Evolutionary conservation across 2,797 vertebrate genomes (phyloP).

Genomic region (Margarornis squamiger): DNA sequence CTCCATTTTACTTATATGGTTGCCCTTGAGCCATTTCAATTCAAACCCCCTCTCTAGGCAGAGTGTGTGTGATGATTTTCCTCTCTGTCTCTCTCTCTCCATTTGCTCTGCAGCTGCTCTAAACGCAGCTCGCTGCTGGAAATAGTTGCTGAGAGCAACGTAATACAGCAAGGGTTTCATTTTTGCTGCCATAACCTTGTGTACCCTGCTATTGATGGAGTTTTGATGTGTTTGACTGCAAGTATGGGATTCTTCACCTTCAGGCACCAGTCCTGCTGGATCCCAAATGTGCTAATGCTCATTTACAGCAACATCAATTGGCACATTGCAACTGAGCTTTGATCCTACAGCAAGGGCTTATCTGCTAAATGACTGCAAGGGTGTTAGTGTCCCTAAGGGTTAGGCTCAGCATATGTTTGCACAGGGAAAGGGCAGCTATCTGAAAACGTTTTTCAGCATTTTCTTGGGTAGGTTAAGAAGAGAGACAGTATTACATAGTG

Average conservation of each 20-base stretch:
- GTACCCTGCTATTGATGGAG: conserved; percentile 26
- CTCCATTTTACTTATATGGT: background rate
- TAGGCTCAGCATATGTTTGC: conserved; percentile 51
- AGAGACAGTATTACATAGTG: background rate
- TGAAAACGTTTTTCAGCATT: background rate
- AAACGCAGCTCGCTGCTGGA: background rate
- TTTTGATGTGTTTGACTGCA: conserved; percentile 27
- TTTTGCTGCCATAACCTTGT: conserved; percentile 36
- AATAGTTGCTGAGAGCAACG: conserved; percentile 24
- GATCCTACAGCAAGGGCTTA: conserved; percentile 20
- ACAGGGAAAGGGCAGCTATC: conserved; percentile 22
- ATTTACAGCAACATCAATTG: conserved; percentile 38
- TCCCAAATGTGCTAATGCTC: conserved; percentile 40
- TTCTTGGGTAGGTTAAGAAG: background rate
- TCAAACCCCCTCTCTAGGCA: background rate
- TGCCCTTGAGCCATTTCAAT: background rate
- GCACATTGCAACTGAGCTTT: background rate
- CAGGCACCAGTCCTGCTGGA: conserved; percentile 32
- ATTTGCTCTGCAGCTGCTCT: conserved; percentile 15
- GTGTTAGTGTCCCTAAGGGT: conserved; percentile 26
- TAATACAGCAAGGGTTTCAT: background rate
- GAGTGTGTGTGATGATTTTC: background rate
- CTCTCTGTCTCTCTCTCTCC: background rate
- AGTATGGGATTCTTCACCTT: conserved; percentile 36
- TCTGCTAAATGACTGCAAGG: conserved; percentile 18